Evolutionary conservation across 2,113 vertebrate species (phyloP), one percentile per base, ranked within the genome.

Genomic region (Brachypodius melanocephalos): DNA sequence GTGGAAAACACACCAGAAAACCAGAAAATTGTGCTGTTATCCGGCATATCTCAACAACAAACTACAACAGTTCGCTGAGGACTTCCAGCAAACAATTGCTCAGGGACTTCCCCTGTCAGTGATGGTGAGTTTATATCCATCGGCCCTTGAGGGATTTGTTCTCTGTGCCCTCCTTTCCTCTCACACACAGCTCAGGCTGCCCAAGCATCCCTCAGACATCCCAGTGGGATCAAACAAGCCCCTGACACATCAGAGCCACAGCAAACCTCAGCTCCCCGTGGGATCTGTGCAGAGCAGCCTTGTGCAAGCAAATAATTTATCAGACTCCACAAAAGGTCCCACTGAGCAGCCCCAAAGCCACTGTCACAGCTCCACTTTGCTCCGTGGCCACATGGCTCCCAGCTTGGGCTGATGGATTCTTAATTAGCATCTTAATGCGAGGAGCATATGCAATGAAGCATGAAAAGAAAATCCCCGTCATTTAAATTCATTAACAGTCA

Each of bases 401-500:
- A 76, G 89, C 95, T 86, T 45, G 51, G 89, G 86, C 93, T 96
- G 95, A 94, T 91, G 89, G 88, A 13, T 92, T 95, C 92, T 93
- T 98, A 96, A 97, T 98, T 98, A 98, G 96, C 95, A 95, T 95
- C 96, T 97, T 96, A 95, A 96, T 98, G 97, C 91, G 97, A 97
- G 91, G 42, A 96, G 93, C 98, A 97, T 97, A 94, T 85, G 96
- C 96, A 97, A 96, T 77, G 97, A 97, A 93, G 97, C 96, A 73
- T 97, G 95, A 61, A 78, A 77, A 98, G 97, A 97, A 97, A 98
- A 98, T 97, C 97, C 97, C 97, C 96, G 38, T 95, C 97, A 97
- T 97, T 98, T 97, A 98, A 98, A 98, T 98, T 97, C 97, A 98
- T 98, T 98, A 98, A 96, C 92, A 96, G 96, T 79, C 97, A 46